Base-by-base conservation (phyloP, 2,888 invertebrate genomes). In the Diaperis boleti region DNA sequence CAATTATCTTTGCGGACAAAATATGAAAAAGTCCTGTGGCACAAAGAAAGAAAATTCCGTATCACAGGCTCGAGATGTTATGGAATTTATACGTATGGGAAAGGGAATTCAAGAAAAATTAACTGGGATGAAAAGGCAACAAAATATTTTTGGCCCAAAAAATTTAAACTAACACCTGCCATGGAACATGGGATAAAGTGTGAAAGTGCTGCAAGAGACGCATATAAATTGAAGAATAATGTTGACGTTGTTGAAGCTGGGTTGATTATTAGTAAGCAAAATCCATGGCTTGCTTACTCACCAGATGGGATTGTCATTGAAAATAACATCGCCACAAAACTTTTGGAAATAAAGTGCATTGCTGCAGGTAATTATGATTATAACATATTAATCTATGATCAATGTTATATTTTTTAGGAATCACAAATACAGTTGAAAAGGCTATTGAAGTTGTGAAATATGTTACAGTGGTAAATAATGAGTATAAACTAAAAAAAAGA, bases 341-440 rank as follows among this genome's bases (percentile, higher is more conserved):
- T 73, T 33, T 39, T 74, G n/a, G 71, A 72, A 68, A 73, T 72
- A n/a, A 72, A 74, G 61, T 74, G 71, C n/a, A n/a, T 39, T 69
- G 69, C 15, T 33, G 33, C 11, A 10, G 11, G 33, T 10, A 4
- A 5, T 33, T 33, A n/a, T n/a, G n/a, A n/a, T 10, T 26, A 1
- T 5, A 3, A 5, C 2, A 33, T 6, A 11, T 33, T 33, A 3
- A 11, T 3, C n/a, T 10, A 11, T 33, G 10, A n/a, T n/a, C n/a
- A n/a, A n/a, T n/a, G n/a, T n/a, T 31, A n/a, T n/a, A 33, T 11
- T 11, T 2, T 33, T 33, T 1, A 33, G 3, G n/a, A 3, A 31
- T 8, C 3, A n/a, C 10, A 8, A 3, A 8, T 31, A 33, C n/a
- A 3, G 4, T 5, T 11, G 13, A 10, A 11, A 3, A n/a, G 13